phyloP scores from a whole-genome alignment of 2,888 invertebrate genomes.

The Andrena camellia region DNA sequence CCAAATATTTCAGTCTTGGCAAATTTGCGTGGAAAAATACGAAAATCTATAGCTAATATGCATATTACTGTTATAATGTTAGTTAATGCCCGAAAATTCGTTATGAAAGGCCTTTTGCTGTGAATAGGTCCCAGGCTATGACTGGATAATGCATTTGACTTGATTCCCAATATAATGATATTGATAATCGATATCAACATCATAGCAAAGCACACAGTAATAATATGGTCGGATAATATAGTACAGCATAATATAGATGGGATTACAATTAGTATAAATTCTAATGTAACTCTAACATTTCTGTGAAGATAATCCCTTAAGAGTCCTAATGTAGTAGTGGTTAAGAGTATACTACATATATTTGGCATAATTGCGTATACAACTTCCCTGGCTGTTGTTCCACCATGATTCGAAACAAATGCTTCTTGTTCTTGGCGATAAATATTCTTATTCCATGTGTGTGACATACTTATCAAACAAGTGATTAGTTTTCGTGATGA shows the following conservation, averaged over 20 bases:
- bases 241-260: constrained; percentile 82
- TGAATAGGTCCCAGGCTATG: constrained; percentile 16
- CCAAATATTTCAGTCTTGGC: constrained; percentile 96
- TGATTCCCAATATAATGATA: constrained; percentile 67
- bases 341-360: constrained; percentile 75
- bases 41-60: constrained; percentile 98
- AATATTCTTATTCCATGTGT: constrained; percentile 66
- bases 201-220: constrained; percentile 71
- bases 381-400: constrained; percentile 78
- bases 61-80: constrained; percentile 91
- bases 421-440: constrained; percentile 80
- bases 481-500: constrained; percentile 5
- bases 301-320: constrained; percentile 63
- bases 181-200: constrained; percentile 70
- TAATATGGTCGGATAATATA: constrained; percentile 75
- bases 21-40: constrained; percentile 92
- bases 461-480: constrained; percentile 63
- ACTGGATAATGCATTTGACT: constrained; percentile 21
- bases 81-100: constrained; percentile 90
- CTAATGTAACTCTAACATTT: constrained; percentile 75
- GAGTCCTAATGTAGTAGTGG: constrained; percentile 72
- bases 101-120: constrained; percentile 86
- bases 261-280: constrained; percentile 78
- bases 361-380: constrained; percentile 77
- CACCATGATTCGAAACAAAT: constrained; percentile 82